These are phyloP conservation scores for Helicoverpa armigera DNA, from an alignment of 1,140 invertebrate genomes.

Conservation along the genomic window DNA sequence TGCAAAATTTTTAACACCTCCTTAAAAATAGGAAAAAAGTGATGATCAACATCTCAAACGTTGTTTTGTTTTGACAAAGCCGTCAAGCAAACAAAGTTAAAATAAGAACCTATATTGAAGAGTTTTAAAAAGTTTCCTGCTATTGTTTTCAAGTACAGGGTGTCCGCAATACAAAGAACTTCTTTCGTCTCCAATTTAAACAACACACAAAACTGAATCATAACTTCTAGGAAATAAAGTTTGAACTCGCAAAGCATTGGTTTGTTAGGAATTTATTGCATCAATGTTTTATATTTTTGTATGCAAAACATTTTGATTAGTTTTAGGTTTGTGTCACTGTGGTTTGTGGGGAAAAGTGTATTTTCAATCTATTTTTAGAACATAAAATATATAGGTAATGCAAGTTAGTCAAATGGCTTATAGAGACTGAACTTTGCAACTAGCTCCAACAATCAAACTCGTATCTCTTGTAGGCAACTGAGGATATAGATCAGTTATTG, in stretches of 20 bases:
- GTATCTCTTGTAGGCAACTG: too few species aligned
- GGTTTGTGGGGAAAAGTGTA: not conserved
- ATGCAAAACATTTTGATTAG: constrained; percentile 23
- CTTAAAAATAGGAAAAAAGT: not conserved
- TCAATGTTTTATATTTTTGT: constrained; percentile 29
- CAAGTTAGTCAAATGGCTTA: too few species aligned
- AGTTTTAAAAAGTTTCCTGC: constrained; percentile 36
- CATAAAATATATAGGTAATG: too few species aligned
- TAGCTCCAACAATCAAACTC: too few species aligned
- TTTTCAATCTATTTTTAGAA: not conserved
- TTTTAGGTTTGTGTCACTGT: constrained; percentile 4
- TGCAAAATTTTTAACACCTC: not conserved
- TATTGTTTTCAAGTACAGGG: constrained; percentile 10
- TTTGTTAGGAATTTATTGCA: constrained; percentile 9
- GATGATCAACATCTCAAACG: not conserved
- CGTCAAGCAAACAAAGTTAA: constrained; percentile 30
- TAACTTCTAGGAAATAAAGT: not conserved
- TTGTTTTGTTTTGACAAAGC: constrained; percentile 29
- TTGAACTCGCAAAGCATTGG: not conserved
- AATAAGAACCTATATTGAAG: constrained; percentile 4
- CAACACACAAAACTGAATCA: not conserved
- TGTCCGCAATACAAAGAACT: constrained; percentile 27
- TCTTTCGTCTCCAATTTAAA: not conserved
- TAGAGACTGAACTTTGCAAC: too few species aligned
- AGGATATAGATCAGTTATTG: too few species aligned